These are phyloP conservation scores for Myiopsitta monachus DNA, from an alignment of 2,113 vertebrate genomes.

Conservation along the genomic window DNA sequence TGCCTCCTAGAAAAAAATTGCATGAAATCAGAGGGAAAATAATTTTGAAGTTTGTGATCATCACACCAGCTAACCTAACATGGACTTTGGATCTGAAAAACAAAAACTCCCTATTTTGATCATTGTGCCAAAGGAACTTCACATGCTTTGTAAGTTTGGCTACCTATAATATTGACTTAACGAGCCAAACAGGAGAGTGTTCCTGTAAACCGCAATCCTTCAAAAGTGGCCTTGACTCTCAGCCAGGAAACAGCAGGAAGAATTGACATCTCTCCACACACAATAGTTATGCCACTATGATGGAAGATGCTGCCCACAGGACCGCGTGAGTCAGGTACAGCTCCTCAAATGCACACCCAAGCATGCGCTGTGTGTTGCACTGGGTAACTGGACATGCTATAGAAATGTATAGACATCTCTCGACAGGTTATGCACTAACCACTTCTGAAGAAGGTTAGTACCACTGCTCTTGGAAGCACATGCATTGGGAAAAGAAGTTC, in stretches of 20 bases:
- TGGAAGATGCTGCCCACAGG: not conserved
- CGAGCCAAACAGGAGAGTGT: not conserved
- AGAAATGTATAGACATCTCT: not conserved
- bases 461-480: not conserved
- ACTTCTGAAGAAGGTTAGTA: not conserved
- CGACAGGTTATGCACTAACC: not conserved
- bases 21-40: not conserved
- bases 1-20: conserved; percentile 38
- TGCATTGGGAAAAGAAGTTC: not conserved
- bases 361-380: not conserved
- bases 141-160: not conserved
- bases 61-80: not conserved
- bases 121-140: not conserved
- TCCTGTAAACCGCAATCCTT: not conserved
- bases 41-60: not conserved
- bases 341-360: not conserved
- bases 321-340: not conserved
- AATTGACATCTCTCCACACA: not conserved
- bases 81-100: not conserved
- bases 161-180: not conserved
- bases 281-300: fast-evolving
- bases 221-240: not conserved
- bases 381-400: not conserved
- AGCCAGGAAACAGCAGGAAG: not conserved
- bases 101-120: not conserved